These are phyloP conservation scores for Diarsia dahlii DNA, from an alignment of 2,888 invertebrate genomes.

Conservation along the genomic window DNA sequence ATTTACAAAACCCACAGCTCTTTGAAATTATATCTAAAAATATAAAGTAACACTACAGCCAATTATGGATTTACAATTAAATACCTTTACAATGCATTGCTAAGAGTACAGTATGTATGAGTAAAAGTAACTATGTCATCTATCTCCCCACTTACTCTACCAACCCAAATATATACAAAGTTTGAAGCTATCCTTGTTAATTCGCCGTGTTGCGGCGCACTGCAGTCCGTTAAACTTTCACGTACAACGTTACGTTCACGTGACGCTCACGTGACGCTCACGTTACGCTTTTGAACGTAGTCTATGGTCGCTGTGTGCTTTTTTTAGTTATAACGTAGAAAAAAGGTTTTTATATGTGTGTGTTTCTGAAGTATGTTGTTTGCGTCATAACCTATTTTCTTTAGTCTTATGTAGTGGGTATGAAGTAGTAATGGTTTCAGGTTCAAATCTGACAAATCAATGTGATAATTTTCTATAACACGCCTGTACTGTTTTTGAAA, in stretches of 20 bases:
- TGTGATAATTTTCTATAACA: no score
- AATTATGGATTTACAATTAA: no score
- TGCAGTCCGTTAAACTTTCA: slow-evolving; percentile 60
- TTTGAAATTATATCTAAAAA: no score
- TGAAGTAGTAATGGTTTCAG: not conserved
- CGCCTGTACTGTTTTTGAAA: not conserved
- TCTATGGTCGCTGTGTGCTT: slow-evolving; percentile 22
- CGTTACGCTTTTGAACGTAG: slow-evolving; percentile 43
- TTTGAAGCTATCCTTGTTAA: slow-evolving; percentile 38
- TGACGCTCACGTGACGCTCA: slow-evolving; percentile 45
- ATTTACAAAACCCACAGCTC: no score
- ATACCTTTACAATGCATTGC: no score
- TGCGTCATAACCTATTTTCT: slow-evolving; percentile 44
- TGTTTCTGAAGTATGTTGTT: slow-evolving; percentile 4
- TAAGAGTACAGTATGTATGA: no score
- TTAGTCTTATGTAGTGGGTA: no score
- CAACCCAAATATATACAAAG: slow-evolving; percentile 8
- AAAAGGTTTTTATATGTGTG: slow-evolving; percentile 15
- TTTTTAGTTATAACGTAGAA: slow-evolving; percentile 25
- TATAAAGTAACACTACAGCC: no score
- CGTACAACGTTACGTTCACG: slow-evolving; percentile 39
- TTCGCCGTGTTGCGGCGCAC: slow-evolving; percentile 57
- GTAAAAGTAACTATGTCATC: not conserved
- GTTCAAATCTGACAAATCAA: not conserved
- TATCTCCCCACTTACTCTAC: not conserved